phyloP scores from a whole-genome alignment of 2,113 vertebrate genomes.

The Pterocles burchelli region DNA sequence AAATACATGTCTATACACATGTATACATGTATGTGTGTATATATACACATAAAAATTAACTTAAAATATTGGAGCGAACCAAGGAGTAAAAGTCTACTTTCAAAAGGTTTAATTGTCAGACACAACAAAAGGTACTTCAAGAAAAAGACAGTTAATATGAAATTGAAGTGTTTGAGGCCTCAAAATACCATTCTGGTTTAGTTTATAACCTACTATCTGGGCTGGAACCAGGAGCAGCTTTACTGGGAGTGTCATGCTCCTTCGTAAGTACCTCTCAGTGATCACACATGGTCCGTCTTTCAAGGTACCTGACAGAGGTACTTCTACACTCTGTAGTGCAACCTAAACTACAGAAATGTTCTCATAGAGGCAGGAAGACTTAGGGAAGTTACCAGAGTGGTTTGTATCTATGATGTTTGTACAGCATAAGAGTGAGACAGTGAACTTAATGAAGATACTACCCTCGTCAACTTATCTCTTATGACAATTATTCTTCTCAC shows the following conservation, averaged over 20 bases:
- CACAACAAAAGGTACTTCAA: neutral
- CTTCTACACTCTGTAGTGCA: neutral
- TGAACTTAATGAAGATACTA: neutral
- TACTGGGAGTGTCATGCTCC: neutral
- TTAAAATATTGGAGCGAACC: neutral
- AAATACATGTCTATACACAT: neutral
- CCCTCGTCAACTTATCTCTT: neutral
- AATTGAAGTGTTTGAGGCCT: neutral
- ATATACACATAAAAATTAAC: neutral
- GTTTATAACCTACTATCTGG: neutral
- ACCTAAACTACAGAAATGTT: neutral
- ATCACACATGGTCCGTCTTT: neutral
- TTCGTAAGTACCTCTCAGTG: neutral
- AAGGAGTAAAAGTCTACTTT: neutral
- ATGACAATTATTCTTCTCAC: neutral
- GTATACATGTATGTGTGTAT: neutral
- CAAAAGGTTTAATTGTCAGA: neutral
- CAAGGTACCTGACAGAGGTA: neutral
- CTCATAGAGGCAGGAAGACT: neutral
- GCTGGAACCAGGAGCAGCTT: neutral
- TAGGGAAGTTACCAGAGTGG: neutral
- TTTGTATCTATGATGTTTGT: neutral
- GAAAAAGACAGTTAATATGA: neutral
- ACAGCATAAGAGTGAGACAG: neutral
- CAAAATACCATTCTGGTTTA: neutral